A percentile compares a stretch with the other conserved stretches of the same genome.
Evolutionary conservation across 2,113 vertebrate genomes (phyloP).

Genomic region (Pluvianellus socialis): DNA sequence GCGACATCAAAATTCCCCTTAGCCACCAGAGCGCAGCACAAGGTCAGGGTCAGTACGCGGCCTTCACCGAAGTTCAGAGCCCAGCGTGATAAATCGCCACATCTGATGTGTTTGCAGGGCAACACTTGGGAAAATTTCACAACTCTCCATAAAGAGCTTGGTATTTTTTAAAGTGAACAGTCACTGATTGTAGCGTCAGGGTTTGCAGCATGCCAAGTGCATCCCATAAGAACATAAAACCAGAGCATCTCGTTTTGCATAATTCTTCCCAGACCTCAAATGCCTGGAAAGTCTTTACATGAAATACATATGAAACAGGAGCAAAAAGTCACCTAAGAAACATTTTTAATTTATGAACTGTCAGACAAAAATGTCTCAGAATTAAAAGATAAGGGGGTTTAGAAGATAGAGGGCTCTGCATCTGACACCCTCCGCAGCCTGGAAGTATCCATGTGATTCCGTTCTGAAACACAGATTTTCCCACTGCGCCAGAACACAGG

Average conservation of each 20-base stretch:
- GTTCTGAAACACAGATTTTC: slow-evolving; percentile 30
- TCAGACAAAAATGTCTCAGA: slow-evolving; percentile 54
- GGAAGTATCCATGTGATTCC: neutral
- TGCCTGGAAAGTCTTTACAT: slow-evolving; percentile 25
- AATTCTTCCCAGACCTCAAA: slow-evolving; percentile 47
- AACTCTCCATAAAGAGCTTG: neutral
- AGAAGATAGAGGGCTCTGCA: slow-evolving; percentile 48
- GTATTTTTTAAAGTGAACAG: neutral
- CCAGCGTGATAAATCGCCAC: neutral
- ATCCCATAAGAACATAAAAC: slow-evolving; percentile 10
- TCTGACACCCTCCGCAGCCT: slow-evolving; percentile 26
- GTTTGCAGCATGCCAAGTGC: neutral
- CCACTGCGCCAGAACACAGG: neutral
- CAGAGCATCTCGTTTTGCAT: slow-evolving; percentile 1
- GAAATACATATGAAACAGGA: slow-evolving; percentile 50
- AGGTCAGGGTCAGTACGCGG: neutral
- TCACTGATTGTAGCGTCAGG: neutral
- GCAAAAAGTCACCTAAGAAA: slow-evolving; percentile 56
- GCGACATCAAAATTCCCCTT: neutral
- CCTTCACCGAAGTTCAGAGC: neutral
- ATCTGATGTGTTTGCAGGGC: neutral
- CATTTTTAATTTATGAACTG: slow-evolving; percentile 65
- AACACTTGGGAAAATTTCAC: neutral
- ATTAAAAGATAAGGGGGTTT: slow-evolving; percentile 60
- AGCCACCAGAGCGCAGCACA: neutral